Evolutionary conservation across 2,113 vertebrate species (phyloP), one percentile per base, ranked within the genome.

Genomic region (Tragelaphus buxtoni): DNA sequence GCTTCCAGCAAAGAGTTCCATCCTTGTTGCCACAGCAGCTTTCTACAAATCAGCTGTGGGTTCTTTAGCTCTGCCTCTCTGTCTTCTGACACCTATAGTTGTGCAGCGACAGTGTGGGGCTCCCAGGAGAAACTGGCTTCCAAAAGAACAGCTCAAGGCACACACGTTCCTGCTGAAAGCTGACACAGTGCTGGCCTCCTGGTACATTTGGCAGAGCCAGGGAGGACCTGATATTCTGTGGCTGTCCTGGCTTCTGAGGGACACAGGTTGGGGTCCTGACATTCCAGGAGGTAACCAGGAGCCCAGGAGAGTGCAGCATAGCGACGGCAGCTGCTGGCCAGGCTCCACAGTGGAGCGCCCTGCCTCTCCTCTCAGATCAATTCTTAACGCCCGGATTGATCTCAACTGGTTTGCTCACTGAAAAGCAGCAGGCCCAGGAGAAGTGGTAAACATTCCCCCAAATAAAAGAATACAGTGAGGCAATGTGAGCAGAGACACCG

Each of bases 1-100:
- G 1, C 4, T 53, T 72, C 35, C 8, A 5, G 2, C 11, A 2
- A 9, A 2, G 5, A 3, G 24, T 1, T 10, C n/a, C 28, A 3
- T 2, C 4, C 8, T 4, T 6, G 39, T 9, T 32, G 28, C 28
- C 32, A 2, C 1, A 39, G 24, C 63, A 6, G 1, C 14, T 17
- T 20, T 32, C 35, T 39, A 4, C 10, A 1, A 0, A 39, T 32
- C 20, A 0, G 18, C 28, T 12, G 28, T 5, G 45, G 42, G 61
- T 8, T 28, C 74, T 20, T 39, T 53, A 47, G 51, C 39, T 22
- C n/a, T 18, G 28, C 72, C 20, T 42, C 74, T 24, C 49, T 88
- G 85, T n/a, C 69, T 91, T 79, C 96, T 39, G 7, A 60, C 11
- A 28, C 5, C 12, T 6, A 0, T 0, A 5, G 14, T 13, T 14